Evolutionary conservation across 1,140 invertebrate genomes (phyloP).

Genomic region (Tenebrio molitor): DNA sequence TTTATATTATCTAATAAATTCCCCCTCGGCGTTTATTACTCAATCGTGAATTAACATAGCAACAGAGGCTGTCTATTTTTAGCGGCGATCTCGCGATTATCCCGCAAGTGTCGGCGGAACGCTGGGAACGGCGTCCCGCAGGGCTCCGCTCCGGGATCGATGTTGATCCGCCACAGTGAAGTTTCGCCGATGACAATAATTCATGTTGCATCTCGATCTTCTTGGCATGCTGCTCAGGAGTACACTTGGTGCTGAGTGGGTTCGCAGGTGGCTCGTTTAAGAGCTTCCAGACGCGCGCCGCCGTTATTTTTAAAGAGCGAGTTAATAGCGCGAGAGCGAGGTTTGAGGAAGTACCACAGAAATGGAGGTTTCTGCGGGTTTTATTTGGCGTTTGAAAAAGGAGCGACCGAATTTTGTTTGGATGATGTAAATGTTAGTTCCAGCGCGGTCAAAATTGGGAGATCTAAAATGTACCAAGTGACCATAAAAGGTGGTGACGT

Average conservation of each 20-base stretch:
- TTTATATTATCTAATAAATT: background rate
- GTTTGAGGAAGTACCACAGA: too few relatives aligned
- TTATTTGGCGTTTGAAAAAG: too few relatives aligned
- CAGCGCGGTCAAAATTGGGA: too few relatives aligned
- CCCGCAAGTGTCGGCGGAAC: background rate
- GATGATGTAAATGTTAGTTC: too few relatives aligned
- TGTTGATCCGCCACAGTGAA: too few relatives aligned
- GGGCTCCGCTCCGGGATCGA: background rate
- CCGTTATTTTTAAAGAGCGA: background rate
- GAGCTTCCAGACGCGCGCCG: background rate
- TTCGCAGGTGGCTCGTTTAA: constrained; percentile 2
- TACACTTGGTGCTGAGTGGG: background rate
- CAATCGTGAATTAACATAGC: background rate
- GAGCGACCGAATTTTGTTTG: too few relatives aligned
- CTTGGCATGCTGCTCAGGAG: background rate
- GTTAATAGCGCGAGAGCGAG: too few relatives aligned
- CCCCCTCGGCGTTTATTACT: background rate
- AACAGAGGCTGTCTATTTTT: background rate
- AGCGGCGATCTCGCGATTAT: background rate
- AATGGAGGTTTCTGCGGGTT: too few relatives aligned
- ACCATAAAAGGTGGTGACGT: too few relatives aligned
- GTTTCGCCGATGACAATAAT: background rate
- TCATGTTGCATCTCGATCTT: background rate
- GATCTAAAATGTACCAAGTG: too few relatives aligned
- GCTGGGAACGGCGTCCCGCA: background rate